A percentile compares a stretch with the other conserved stretches of the same genome.
Evolutionary conservation across 2,113 vertebrate species (phyloP).

Genomic region (Arenaria interpres): DNA sequence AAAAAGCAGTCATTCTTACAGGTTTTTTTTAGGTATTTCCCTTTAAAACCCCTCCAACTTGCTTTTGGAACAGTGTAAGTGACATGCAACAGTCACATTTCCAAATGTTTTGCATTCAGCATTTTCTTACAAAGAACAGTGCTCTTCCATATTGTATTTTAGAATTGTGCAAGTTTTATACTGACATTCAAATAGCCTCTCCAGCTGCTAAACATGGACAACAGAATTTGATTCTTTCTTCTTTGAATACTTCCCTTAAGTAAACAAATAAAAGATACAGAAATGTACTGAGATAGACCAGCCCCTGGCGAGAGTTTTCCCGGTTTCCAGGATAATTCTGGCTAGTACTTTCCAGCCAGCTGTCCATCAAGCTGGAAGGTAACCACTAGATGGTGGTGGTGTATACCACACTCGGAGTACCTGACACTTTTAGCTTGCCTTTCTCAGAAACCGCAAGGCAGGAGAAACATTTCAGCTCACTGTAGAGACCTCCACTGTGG

Average conservation of each 20-base stretch:
- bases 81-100: background rate
- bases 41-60: background rate
- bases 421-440: background rate
- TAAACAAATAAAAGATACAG: background rate
- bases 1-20: background rate
- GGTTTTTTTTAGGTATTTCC: background rate
- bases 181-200: background rate
- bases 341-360: background rate
- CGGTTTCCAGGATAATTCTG: background rate
- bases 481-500: background rate
- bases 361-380: background rate
- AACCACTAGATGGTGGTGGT: constrained; percentile 45
- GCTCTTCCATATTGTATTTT: background rate
- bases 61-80: background rate
- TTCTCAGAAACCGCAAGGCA: background rate
- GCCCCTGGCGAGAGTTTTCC: background rate
- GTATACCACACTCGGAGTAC: background rate
- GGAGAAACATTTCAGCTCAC: background rate
- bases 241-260: background rate
- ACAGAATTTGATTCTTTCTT: background rate
- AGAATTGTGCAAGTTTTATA: background rate
- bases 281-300: background rate
- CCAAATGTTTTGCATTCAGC: background rate
- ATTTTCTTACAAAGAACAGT: background rate
- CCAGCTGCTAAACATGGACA: background rate